Evolutionary conservation across 2,113 vertebrate species (phyloP).

Genomic region (Donacobius atricapilla): DNA sequence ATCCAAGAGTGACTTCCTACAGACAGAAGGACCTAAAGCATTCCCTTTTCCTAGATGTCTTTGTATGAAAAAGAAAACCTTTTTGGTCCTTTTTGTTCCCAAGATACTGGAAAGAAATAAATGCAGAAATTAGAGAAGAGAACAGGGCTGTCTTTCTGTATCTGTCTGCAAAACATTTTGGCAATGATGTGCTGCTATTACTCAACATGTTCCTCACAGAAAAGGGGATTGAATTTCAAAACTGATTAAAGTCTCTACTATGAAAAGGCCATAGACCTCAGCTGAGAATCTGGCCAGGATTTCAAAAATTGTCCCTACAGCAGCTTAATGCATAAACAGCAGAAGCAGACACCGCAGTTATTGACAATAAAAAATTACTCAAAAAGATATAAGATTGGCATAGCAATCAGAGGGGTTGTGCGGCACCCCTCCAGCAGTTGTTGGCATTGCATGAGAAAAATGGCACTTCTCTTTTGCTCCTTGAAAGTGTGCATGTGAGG

Average conservation of each 20-base stretch:
- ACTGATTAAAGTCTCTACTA: background rate
- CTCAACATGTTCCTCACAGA: slow-evolving; percentile 7
- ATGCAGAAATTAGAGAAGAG: background rate
- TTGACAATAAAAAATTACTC: background rate
- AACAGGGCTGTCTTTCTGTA: background rate
- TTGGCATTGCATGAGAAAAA: background rate
- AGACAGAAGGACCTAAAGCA: background rate
- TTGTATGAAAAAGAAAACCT: background rate
- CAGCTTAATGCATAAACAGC: background rate
- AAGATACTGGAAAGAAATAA: background rate
- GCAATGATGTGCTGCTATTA: background rate
- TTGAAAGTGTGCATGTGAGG: background rate
- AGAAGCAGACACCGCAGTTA: background rate
- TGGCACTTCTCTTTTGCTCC: background rate
- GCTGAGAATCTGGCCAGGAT: background rate
- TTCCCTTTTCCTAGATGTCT: background rate
- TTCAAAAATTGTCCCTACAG: background rate
- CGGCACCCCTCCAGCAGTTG: background rate
- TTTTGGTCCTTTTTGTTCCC: background rate
- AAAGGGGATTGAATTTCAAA: background rate
- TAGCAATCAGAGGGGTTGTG: background rate
- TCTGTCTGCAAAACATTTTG: background rate
- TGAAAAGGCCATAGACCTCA: background rate
- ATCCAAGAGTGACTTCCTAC: background rate
- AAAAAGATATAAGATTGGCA: background rate